Evolutionary conservation across 2,113 vertebrate species (phyloP).

Genomic region (Serinus canaria): DNA sequence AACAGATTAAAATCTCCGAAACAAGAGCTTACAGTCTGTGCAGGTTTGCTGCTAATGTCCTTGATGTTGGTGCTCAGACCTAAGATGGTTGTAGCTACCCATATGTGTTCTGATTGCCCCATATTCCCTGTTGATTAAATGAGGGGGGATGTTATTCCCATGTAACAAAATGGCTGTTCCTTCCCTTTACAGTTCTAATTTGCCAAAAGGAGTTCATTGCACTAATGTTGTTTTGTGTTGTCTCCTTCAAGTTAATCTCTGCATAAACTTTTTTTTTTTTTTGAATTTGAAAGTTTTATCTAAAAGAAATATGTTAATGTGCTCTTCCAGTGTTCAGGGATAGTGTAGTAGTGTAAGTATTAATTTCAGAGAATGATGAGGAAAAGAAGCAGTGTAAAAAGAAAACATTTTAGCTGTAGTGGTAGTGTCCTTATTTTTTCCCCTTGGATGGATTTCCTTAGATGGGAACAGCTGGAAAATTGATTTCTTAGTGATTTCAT

Average conservation of each 20-base stretch:
- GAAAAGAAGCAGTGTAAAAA: neutral
- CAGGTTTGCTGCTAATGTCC: neutral
- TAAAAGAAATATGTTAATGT: neutral
- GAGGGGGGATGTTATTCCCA: neutral
- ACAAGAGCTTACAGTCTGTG: neutral
- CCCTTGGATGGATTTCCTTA: neutral
- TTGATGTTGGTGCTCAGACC: neutral
- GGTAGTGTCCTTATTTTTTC: neutral
- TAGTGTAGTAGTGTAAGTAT: neutral
- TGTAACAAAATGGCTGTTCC: neutral
- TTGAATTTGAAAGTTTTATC: neutral
- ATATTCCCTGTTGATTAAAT: neutral
- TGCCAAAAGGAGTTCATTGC: neutral
- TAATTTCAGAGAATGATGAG: neutral
- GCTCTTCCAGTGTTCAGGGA: neutral
- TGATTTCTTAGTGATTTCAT: slow-evolving; percentile 19
- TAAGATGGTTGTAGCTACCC: neutral
- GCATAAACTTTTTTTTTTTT: neutral
- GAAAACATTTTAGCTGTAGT: neutral
- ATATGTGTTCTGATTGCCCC: neutral
- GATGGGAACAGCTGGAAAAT: neutral
- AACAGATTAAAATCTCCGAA: neutral
- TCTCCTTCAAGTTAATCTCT: neutral
- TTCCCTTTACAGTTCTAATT: neutral
- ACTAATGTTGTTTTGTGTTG: neutral